Evolutionary conservation across 2,797 vertebrate genomes (phyloP), one percentile per base, ranked within the genome.

Genomic region (Alca torda): DNA sequence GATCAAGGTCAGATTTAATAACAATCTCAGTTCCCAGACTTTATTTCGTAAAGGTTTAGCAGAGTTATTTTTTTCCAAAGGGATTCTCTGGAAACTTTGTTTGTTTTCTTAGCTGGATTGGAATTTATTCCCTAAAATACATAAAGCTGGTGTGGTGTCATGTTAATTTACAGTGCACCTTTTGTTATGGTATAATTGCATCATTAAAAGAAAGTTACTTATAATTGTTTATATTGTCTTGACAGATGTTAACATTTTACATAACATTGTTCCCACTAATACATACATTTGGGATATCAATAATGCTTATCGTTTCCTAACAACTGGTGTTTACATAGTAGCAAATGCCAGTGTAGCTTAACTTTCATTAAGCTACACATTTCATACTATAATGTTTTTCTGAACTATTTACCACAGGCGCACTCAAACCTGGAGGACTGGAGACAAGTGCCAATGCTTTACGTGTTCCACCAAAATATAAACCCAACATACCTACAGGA

Each of bases 1-100:
- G 96, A 98, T 98, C 98, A 98, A 98, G 98, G 98, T 98, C 98
- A 97, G 96, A 98, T 98, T 98, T 98, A 98, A 98, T 98, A 98
- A 98, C 97, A 96, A 97, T 98, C 98, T 98, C 96, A 96, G 96
- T 98, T 98, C 95, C 95, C 93, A 60, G 80, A 95, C 89, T 98
- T 98, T 98, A 95, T 97, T 94, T 96, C 23, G 16, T 72, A 96
- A 96, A 97, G 93, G 94, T 98, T 97, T 98, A 94, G 95, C 31
- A 51, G 91, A 93, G 60, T 81, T 90, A 13, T 90, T 97, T 95
- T 95, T 97, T 93, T 95, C 92, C 94, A 43, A 74, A 95, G 92
- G 89, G 75, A 97, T 90, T 92, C 94, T 96, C 96, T 79, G 79
- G 89, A 96, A 97, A 94, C 96, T 98, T 97, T 96, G 61, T 94